Evolutionary conservation across 64 coral and sea anemone species (phyloP), one percentile per base, ranked within the genome.

Genomic region (Acropora yongei): DNA sequence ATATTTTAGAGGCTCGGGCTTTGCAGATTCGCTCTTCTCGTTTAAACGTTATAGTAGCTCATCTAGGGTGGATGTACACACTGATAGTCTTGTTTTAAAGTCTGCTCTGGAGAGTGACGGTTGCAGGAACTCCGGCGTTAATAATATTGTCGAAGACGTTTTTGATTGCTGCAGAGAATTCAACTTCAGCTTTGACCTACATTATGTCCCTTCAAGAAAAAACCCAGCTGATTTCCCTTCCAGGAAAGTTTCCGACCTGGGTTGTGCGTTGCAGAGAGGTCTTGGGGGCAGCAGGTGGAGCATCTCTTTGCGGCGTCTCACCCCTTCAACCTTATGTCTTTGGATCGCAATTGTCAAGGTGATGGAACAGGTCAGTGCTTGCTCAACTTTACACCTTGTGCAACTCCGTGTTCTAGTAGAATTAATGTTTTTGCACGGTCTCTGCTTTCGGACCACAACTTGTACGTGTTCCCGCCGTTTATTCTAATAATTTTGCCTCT

Each of bases 91-190:
- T 13, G 80, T 84, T 13, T 66, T 61, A 8, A 63, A 84, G 53
- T 39, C 55, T 3, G 81, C 81, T 30, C 49, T 84, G 45, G 81
- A 61, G 14, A 84, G 44, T 30, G 81, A 84, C 49, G 81, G 81
- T 18, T 84, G 81, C 20, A 66, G 81, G 20, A 68, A 39, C 60
- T 66, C 81, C 10, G 45, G 16, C 3, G 81, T 84, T 67, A 57
- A 84, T 41, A 1, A 39, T n/a, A 7, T 84, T 41, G 67, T 84
- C 57, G 67, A 67, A 41, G 57, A 84, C 41, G 67, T 84, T 41
- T 18, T 67, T 41, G 3, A 39, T 16, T 30, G 14, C n/a, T 67
- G 81, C 67, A 39, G n/a, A 46, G 18, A 45, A 39, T 66, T 6
- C 2, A 57, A 84, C 17, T 84, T 84, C 19, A 63, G 50, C 0